Evolutionary conservation across 2,888 invertebrate genomes (phyloP).

Genomic region (Troides aeacus): DNA sequence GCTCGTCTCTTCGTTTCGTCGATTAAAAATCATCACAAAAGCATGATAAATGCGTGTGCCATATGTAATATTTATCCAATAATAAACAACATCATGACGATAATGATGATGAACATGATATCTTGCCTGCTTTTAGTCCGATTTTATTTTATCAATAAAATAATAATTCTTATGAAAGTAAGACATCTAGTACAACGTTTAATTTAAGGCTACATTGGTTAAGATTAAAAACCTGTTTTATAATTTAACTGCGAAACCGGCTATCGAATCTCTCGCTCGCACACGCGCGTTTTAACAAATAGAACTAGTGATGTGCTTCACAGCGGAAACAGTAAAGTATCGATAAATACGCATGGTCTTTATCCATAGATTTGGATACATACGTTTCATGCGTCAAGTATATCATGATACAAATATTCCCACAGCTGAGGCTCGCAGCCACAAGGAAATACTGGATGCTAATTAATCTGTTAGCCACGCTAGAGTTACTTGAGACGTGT

Average conservation of each 20-base stretch:
- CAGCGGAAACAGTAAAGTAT: not conserved
- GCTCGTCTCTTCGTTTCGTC: too few relatives aligned
- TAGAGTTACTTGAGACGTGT: too few relatives aligned
- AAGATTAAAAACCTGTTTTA: slow-evolving; percentile 15
- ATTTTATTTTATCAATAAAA: not conserved
- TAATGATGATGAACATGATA: not conserved
- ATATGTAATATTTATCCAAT: slow-evolving; percentile 16
- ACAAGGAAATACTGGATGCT: too few relatives aligned
- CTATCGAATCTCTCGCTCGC: not conserved
- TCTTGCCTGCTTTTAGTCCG: slow-evolving; percentile 17
- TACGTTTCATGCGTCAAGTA: too few relatives aligned
- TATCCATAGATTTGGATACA: too few relatives aligned
- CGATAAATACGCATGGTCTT: too few relatives aligned
- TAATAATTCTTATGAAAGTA: slow-evolving; percentile 10
- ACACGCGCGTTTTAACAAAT: not conserved
- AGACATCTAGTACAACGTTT: slow-evolving; percentile 24
- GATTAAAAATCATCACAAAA: too few relatives aligned
- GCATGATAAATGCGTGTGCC: not conserved
- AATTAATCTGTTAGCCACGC: too few relatives aligned
- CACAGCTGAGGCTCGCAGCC: too few relatives aligned
- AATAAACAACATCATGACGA: not conserved
- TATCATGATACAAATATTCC: too few relatives aligned
- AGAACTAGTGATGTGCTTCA: not conserved
- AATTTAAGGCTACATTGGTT: slow-evolving; percentile 8
- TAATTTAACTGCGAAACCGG: not conserved